A percentile compares a stretch with the other conserved stretches of the same genome.
phyloP scores from a whole-genome alignment of 2,797 vertebrate species.

The Mormyrops boulengeri region DNA sequence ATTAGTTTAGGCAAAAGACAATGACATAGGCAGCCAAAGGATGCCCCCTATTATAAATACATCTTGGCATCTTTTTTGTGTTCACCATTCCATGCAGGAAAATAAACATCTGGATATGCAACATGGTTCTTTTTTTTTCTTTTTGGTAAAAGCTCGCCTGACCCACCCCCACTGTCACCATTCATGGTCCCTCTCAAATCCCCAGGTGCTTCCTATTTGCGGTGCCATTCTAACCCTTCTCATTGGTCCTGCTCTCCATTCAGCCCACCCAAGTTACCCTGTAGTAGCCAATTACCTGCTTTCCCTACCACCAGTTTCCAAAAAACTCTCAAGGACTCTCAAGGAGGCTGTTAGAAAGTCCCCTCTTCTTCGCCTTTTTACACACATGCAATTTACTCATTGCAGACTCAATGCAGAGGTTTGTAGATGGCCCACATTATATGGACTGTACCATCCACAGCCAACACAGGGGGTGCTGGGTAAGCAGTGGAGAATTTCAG shows the following conservation, averaged over 20 bases:
- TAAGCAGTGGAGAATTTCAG: not conserved
- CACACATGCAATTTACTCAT: not conserved
- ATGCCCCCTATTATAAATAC: slow-evolving; percentile 73
- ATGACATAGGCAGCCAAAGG: slow-evolving; percentile 73
- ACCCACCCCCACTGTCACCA: slow-evolving; percentile 29
- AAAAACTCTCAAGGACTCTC: not conserved
- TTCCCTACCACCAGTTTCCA: not conserved
- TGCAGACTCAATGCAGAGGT: not conserved
- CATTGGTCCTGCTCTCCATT: not conserved
- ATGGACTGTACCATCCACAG: not conserved
- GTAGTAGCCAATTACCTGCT: not conserved
- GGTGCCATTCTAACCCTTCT: not conserved
- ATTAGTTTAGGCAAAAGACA: slow-evolving; percentile 76
- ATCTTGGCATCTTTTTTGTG: slow-evolving; percentile 74
- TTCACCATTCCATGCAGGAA: slow-evolving; percentile 78
- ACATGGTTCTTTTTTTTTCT: slow-evolving; percentile 67
- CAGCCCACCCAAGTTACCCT: not conserved
- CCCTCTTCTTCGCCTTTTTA: not conserved
- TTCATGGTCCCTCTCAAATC: slow-evolving; percentile 15
- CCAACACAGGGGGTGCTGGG: not conserved
- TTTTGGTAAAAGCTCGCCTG: slow-evolving; percentile 55
- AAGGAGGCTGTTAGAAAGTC: not conserved
- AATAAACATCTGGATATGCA: slow-evolving; percentile 78
- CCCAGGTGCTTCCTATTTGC: not conserved
- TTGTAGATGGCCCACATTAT: not conserved